Percentiles rank a stretch among this genome's conserved stretches.
Evolutionary conservation across 2,797 vertebrate species (phyloP).

Genomic region (Cossypha niveicapilla): DNA sequence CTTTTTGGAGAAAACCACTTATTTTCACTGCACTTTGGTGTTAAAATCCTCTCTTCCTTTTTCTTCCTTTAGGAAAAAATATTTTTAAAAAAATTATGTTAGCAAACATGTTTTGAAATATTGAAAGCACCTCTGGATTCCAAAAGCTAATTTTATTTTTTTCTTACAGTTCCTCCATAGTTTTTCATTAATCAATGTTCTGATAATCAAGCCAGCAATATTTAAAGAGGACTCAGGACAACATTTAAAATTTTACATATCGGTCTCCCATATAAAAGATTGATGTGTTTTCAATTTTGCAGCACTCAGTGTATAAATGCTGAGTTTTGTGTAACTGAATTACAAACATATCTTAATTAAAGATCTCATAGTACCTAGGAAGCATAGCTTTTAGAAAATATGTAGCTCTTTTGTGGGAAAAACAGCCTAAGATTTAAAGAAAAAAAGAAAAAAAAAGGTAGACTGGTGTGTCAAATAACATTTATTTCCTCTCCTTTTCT

Average conservation of each 20-base stretch:
- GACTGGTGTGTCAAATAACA: neutral
- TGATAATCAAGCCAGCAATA: neutral
- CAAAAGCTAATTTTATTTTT: neutral
- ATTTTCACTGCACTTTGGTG: neutral
- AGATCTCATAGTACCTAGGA: neutral
- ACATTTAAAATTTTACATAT: neutral
- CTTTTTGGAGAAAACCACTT: neutral
- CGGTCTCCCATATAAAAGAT: neutral
- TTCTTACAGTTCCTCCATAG: neutral
- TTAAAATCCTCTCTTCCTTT: neutral
- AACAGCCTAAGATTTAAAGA: neutral
- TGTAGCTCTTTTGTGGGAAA: neutral
- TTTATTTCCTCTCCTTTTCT: neutral
- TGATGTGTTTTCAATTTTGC: neutral
- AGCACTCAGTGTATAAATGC: neutral
- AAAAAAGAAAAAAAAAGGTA: neutral
- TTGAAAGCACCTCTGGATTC: neutral
- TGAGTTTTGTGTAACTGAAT: neutral
- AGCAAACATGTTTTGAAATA: neutral
- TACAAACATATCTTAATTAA: neutral
- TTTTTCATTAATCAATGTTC: neutral
- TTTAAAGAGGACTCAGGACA: neutral
- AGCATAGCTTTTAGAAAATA: neutral
- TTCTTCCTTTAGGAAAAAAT: neutral
- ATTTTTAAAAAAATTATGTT: fast-evolving